Evolutionary conservation across 2,113 vertebrate genomes (phyloP), one percentile per base, ranked within the genome.

Genomic region (Scomber colias): DNA sequence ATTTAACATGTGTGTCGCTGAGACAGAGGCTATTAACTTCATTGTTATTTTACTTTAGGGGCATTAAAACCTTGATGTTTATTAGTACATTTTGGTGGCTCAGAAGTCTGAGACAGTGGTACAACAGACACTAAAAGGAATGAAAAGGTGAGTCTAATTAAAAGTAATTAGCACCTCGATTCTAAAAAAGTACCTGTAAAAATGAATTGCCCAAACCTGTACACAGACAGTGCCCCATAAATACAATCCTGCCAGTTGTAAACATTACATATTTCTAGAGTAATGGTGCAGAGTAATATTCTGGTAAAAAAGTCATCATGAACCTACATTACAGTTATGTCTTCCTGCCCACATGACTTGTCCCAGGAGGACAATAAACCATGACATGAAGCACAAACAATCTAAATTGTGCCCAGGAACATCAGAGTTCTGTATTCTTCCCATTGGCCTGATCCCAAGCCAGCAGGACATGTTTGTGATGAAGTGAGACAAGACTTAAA

Each of bases 131-230:
- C 45, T 75, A 24, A 75, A 27, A 65, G 35, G 54, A 45, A 35
- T 65, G 16, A 72, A 79, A 49, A 65, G 21, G 45, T 62, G 55
- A 27, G 51, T 73, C 31, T 73, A 60, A 77, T 40, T 40, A 40
- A 82, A 77, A 48, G 49, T 40, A 75, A 87, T 81, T 71, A 71
- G 50, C 31, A 50, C 13, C 21, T 79, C 61, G 50, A 60, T 44
- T 75, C 46, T 74, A 55, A 72, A 86, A 40, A 40, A 40, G 21
- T 30, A 79, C 71, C 57, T 51, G 19, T 67, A 54, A 75, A 77
- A 64, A 46, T 59, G 71, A 71, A 81, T 81, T 27, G 57, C 5
- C 40, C 45, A 15, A 46, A 81, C 54, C 40, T 61, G 16, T 15
- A 72, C 45, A 51, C 10, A 55, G 68, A 15, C 35, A 46, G 27